Base-by-base conservation (phyloP, 1,140 invertebrate genomes). In the Drosophila dunni region DNA sequence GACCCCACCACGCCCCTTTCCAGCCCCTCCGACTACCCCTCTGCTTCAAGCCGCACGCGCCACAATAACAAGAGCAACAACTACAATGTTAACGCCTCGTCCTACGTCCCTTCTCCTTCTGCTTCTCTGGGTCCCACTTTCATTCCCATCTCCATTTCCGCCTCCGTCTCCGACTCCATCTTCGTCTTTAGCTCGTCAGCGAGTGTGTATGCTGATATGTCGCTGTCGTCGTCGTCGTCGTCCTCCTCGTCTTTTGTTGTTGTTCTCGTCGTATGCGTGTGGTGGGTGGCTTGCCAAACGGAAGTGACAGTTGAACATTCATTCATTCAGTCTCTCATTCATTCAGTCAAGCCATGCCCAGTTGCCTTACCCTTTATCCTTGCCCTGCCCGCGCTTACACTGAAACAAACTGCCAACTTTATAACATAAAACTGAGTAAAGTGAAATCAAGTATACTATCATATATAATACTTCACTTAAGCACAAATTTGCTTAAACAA, bases 291-390 rank as follows among this genome's bases (percentile, higher is more conserved):
- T 56, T 57, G 64, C 58, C 79, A 64, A 78, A 57, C 83, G 83
- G 83, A 86, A 86, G 84, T 86, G 83, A 86, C 83, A 86, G 84
- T 88, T 88, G 84, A 89, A 88, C 84, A 89, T 88, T 88, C 80
- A 89, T 83, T 86, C 83, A 89, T 82, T 84, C 79, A 82, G 56
- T 66, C 75, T 8, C 13, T 81, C 81, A 72, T 60, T 78, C 81
- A 72, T 42, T 81, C 75, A 78, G 57, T 48, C 42, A 68, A 38
- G 17, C 54, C 57, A 51, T 68, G 54, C 50, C 63, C 63, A 44
- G 56, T 36, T 61, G 17, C 67, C 36, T 51, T 46, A 46, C 38
- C 58, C 42, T 24, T 60, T 45, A 45, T 29, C 57, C 36, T 15
- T 60, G 44, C 46, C 42, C 57, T 33, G 10, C 24, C n/a, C 24